These are phyloP conservation scores for Felis chaus DNA, from an alignment of 2,113 vertebrate species.

Conservation along the genomic window DNA sequence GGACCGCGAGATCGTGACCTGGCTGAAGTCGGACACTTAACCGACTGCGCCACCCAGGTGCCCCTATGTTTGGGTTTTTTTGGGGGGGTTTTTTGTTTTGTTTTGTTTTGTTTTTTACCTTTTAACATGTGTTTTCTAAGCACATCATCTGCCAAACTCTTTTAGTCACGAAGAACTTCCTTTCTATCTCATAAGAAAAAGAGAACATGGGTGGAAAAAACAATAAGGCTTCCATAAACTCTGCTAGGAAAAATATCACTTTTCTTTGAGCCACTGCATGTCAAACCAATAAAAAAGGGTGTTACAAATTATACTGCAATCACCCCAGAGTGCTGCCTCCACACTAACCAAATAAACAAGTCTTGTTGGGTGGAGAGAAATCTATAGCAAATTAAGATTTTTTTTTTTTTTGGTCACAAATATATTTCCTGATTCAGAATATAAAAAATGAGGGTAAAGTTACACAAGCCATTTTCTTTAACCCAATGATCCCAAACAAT, in stretches of 20 bases:
- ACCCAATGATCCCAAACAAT: not conserved
- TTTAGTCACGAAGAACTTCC: not conserved
- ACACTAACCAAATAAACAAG: not conserved
- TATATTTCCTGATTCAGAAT: not conserved
- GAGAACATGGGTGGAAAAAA: not conserved
- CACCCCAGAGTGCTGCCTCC: not conserved
- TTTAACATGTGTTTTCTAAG: not conserved
- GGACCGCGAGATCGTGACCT: too few relatives aligned
- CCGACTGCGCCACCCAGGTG: too few relatives aligned
- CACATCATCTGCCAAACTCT: not conserved
- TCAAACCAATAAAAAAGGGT: not conserved
- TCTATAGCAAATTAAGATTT: not conserved
- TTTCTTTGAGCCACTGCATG: not conserved
- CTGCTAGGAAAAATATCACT: not conserved
- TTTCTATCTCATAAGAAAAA: not conserved
- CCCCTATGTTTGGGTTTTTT: not conserved
- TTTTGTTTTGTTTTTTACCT: not conserved
- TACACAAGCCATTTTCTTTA: not conserved
- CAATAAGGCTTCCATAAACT: not conserved
- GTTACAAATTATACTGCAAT: not conserved
- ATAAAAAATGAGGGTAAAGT: not conserved
- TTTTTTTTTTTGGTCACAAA: not conserved
- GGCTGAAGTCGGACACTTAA: too few relatives aligned
- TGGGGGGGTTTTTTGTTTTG: too few relatives aligned
- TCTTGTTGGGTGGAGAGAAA: not conserved